Conservation (phyloP, 2,797 vertebrate genomes). For the Varecia variegata region DNA sequence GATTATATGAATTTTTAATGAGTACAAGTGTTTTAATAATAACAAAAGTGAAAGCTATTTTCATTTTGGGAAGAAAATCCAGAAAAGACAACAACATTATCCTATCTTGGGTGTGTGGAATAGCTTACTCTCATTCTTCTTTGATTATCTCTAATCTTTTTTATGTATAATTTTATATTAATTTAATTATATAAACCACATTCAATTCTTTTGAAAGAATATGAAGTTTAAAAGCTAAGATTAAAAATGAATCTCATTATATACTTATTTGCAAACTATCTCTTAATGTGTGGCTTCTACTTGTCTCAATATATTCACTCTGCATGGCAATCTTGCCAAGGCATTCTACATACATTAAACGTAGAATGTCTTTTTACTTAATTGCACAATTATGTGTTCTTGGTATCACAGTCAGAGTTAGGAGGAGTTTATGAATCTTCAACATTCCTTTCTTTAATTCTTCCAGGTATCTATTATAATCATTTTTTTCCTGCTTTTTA, state of each 20-base stretch:
- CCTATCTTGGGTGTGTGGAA: not conserved
- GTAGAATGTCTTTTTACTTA: constrained; percentile 22
- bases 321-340: not conserved
- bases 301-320: constrained; percentile 43
- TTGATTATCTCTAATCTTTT: not conserved
- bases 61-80: not conserved
- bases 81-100: not conserved
- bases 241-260: constrained; percentile 38
- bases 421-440: not conserved
- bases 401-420: not conserved
- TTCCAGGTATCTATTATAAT: not conserved
- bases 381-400: constrained; percentile 6
- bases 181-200: not conserved
- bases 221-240: not conserved
- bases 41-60: not conserved
- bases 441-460: not conserved
- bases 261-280: constrained; percentile 38
- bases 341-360: not conserved
- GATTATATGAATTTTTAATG: constrained; percentile 22
- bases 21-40: not conserved
- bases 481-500: not conserved
- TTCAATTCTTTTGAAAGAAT: constrained; percentile 41
- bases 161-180: not conserved
- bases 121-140: not conserved
- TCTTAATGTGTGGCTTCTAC: not conserved